Evolutionary conservation across 2,113 vertebrate genomes (phyloP).

Genomic region (Tragelaphus imberbis): DNA sequence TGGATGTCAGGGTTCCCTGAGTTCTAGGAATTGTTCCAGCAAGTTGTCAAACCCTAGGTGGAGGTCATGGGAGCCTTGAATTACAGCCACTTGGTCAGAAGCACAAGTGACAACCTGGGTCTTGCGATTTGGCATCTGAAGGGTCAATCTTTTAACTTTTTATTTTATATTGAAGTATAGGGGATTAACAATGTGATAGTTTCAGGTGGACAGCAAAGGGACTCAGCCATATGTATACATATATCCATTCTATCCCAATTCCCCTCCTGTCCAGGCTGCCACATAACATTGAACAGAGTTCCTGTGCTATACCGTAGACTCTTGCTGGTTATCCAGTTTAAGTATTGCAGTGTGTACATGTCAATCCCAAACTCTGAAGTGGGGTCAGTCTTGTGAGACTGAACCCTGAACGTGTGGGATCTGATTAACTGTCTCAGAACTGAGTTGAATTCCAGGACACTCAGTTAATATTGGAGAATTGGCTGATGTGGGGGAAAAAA

Average conservation of each 20-base stretch:
- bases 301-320: not conserved
- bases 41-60: not conserved
- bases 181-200: not conserved
- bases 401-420: not conserved
- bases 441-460: not conserved
- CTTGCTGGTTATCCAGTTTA: not conserved
- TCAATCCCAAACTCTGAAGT: not conserved
- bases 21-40: not conserved
- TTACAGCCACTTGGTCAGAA: not conserved
- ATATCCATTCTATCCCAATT: not conserved
- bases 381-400: not conserved
- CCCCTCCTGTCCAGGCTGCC: not conserved
- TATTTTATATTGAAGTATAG: not conserved
- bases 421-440: not conserved
- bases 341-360: not conserved
- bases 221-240: not conserved
- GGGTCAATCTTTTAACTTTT: not conserved
- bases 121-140: not conserved
- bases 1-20: not conserved
- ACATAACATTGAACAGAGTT: not conserved
- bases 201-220: not conserved
- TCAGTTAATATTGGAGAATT: not conserved
- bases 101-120: not conserved
- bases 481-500: accelerated
- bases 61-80: not conserved